phyloP scores from a whole-genome alignment of 2,113 vertebrate genomes.

The Maccullochella peelii region DNA sequence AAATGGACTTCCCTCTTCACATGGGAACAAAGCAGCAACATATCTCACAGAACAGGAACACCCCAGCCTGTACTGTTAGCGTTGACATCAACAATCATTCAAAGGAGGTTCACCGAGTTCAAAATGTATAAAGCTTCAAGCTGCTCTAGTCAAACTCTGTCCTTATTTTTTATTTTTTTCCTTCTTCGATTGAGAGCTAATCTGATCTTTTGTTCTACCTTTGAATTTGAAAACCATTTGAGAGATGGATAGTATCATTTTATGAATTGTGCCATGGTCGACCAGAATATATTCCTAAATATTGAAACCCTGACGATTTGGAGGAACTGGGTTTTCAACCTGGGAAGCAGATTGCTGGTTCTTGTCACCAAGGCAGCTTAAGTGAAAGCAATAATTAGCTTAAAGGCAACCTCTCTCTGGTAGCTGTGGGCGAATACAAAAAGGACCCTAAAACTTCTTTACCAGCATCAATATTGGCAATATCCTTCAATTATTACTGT shows the following conservation, averaged over 20 bases:
- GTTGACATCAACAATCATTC: conserved; percentile 40
- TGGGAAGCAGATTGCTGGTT: neutral
- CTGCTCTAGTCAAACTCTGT: neutral
- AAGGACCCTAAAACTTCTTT: neutral
- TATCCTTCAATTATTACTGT: neutral
- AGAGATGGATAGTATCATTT: neutral
- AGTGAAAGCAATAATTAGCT: neutral
- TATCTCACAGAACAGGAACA: conserved; percentile 55
- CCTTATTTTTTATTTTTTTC: neutral
- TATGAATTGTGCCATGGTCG: neutral
- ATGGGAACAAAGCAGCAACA: conserved; percentile 67
- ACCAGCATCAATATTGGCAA: neutral
- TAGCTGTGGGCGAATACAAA: neutral
- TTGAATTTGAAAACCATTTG: neutral
- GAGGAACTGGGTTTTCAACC: neutral
- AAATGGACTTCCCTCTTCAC: conserved; percentile 69
- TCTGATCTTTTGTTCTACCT: neutral
- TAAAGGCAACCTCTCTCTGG: neutral
- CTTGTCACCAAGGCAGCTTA: conserved; percentile 14
- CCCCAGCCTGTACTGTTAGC: conserved; percentile 29
- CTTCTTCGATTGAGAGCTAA: neutral
- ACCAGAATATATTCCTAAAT: neutral
- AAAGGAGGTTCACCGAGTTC: conserved; percentile 29
- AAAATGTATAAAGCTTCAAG: neutral
- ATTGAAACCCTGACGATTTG: neutral